Base-by-base conservation (phyloP, 37 sponge, comb jelly and placozoan species). In the Petrosia ficiformis region DNA sequence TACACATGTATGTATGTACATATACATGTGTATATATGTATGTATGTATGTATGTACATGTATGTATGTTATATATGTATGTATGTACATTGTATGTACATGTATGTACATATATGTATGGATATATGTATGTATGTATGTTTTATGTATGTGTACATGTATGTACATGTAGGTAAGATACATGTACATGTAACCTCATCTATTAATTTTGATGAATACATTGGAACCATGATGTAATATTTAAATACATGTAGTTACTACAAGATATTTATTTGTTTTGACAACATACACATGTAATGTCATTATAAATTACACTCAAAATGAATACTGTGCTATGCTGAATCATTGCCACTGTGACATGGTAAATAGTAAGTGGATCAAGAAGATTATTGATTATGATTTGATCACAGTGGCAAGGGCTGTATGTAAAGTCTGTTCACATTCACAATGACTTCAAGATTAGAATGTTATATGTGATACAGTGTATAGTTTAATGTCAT, bases 81-180 rank as follows among this genome's bases (percentile, higher is more conserved):
- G 34, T 40, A 70, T 31, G 26, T 41, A 73, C 57, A 73, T 26
- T 35, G 34, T 69, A 10, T 40, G 54, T 48, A 48, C n/a, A n/a
- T n/a, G n/a, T n/a, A n/a, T n/a, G n/a, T n/a, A n/a, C n/a, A n/a
- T n/a, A n/a, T n/a, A n/a, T n/a, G n/a, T n/a, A n/a, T n/a, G n/a
- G n/a, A n/a, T n/a, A n/a, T n/a, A n/a, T n/a, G n/a, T 8, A 40
- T 35, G 43, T 70, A 41, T 41, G 34, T 40, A 70, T 31, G 26
- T 41, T 57, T 52, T 57, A n/a, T 35, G 34, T 69, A 10, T 40
- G 54, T 48, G 14, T 48, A 48, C 8, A 19, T 48, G 14, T 48
- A 48, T 48, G 54, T 48, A 48, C 54, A 48, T 48, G 54, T 48
- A 48, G 14, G 54, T 48, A n/a, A 24, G 66, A 64, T n/a, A 16